A percentile compares a stretch with the other conserved stretches of the same genome.
These are phyloP conservation scores for Archocentrus centrarchus DNA, from an alignment of 2,113 vertebrate genomes.

Conservation along the genomic window DNA sequence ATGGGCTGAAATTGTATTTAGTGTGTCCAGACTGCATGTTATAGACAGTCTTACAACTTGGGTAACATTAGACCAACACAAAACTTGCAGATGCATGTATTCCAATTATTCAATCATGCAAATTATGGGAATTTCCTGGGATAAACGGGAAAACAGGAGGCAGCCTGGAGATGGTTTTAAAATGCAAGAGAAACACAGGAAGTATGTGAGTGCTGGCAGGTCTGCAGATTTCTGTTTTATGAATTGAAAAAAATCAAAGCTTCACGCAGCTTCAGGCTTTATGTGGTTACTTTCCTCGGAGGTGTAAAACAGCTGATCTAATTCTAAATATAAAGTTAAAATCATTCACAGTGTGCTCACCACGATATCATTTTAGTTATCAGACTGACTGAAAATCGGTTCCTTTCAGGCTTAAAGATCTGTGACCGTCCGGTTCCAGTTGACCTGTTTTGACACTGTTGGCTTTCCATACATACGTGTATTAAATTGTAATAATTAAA, in stretches of 20 bases:
- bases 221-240: conserved; percentile 2
- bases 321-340: neutral
- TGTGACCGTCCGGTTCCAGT: too few species aligned
- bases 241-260: neutral
- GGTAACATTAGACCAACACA: neutral
- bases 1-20: neutral
- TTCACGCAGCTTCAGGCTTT: neutral
- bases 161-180: neutral
- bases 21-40: neutral
- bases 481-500: neutral
- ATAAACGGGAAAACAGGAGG: neutral
- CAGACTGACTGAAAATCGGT: too few species aligned
- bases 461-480: neutral
- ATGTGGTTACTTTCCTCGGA: neutral
- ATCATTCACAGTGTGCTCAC: neutral
- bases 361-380: neutral
- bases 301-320: neutral
- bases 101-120: neutral
- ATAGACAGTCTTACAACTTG: neutral
- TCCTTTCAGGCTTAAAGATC: too few species aligned
- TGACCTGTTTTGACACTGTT: neutral
- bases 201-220: neutral
- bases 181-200: neutral
- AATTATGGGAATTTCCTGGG: neutral
- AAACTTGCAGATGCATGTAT: neutral